phyloP scores from a whole-genome alignment of 2,888 invertebrate species.

The Aleiodes testaceus region DNA sequence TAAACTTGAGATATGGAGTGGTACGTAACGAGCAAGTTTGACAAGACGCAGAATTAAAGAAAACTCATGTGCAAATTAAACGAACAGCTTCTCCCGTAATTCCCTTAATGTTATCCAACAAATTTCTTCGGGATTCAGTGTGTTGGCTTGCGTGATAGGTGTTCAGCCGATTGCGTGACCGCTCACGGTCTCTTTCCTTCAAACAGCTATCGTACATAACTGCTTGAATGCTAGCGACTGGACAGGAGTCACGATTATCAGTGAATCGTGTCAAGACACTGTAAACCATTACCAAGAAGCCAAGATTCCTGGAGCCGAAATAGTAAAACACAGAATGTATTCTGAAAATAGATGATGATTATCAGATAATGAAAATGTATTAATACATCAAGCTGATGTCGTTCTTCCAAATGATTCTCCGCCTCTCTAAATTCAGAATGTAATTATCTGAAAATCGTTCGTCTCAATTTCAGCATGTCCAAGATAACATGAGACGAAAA shows the following conservation, averaged over 20 bases:
- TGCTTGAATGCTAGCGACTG: constrained; percentile 10
- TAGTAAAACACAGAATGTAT: neutral
- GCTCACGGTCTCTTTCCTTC: neutral
- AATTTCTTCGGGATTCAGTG: neutral
- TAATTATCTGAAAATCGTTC: neutral
- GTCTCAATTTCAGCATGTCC: neutral
- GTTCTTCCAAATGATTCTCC: neutral
- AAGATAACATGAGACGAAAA: too few species aligned
- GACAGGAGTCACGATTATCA: constrained; percentile 57
- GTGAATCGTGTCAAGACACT: constrained; percentile 61
- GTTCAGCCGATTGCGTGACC: constrained; percentile 16
- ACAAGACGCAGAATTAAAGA: neutral
- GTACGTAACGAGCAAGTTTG: constrained; percentile 14
- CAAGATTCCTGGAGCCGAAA: constrained; percentile 14
- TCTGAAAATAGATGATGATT: neutral
- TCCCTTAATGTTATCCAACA: too few species aligned
- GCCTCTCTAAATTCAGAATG: neutral
- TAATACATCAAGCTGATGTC: neutral
- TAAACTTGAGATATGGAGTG: constrained; percentile 19
- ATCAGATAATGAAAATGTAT: neutral
- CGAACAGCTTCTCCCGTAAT: neutral
- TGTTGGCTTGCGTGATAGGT: constrained; percentile 8
- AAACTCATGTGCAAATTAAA: constrained; percentile 2
- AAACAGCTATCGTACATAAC: constrained; percentile 15
- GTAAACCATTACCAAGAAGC: constrained; percentile 56